phyloP scores from a whole-genome alignment of 1,140 invertebrate genomes.

The Pseudomyrmex dendroicus region DNA sequence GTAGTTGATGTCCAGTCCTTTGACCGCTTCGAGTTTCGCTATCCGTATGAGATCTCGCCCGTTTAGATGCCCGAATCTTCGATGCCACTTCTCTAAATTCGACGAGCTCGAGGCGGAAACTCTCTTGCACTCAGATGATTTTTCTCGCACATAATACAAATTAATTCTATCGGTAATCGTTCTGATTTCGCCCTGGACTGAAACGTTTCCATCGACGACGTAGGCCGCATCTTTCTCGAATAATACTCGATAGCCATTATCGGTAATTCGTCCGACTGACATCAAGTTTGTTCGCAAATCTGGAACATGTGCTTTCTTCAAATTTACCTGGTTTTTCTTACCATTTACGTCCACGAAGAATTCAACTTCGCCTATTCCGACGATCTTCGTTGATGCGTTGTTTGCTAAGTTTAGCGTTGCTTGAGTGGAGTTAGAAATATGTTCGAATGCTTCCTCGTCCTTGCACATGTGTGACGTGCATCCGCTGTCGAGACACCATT shows the following conservation, averaged over 20 bases:
- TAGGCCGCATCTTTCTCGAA: background rate
- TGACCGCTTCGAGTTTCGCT: background rate
- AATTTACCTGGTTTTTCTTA: background rate
- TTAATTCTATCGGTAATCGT: background rate
- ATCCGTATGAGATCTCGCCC: background rate
- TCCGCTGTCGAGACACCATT: constrained; percentile 62
- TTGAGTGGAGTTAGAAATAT: background rate
- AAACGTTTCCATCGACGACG: background rate
- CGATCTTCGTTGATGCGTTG: constrained; percentile 52
- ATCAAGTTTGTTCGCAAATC: constrained; percentile 7
- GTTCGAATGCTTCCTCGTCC: constrained; percentile 39
- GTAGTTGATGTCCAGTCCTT: background rate
- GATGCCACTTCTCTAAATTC: too few relatives aligned
- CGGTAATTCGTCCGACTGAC: background rate
- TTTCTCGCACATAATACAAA: constrained; percentile 19
- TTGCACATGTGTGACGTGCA: constrained; percentile 56
- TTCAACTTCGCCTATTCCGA: constrained; percentile 64
- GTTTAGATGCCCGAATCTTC: too few relatives aligned
- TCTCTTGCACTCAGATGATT: background rate
- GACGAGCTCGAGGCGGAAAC: too few relatives aligned
- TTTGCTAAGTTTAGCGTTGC: constrained; percentile 66
- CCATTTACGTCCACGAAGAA: background rate
- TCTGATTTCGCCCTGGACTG: background rate
- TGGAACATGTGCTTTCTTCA: constrained; percentile 15
- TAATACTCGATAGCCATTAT: background rate